Evolutionary conservation across 2,888 invertebrate species (phyloP).

Genomic region (Perizoma affinitatum): DNA sequence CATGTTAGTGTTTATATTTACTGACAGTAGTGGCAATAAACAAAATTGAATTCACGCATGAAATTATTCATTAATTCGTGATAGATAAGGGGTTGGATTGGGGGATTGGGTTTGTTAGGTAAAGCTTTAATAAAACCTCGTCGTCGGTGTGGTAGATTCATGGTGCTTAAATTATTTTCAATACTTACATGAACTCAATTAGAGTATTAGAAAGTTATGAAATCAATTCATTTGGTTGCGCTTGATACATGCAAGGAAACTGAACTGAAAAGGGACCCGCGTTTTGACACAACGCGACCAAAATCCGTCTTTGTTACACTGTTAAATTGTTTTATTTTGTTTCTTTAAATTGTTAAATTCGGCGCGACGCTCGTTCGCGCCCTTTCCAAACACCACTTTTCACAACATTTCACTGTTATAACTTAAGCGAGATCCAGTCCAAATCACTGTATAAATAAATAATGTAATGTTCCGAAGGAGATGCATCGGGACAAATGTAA

Average conservation of each 20-base stretch:
- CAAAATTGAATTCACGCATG: no score
- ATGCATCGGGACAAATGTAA: constrained; percentile 37
- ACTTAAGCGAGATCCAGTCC: constrained; percentile 27
- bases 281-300: constrained; percentile 35
- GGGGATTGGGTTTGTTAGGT: no score
- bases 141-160: no score
- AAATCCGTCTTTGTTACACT: constrained; percentile 52
- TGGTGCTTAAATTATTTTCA: not conserved
- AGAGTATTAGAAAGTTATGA: constrained; percentile 54
- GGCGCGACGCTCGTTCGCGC: constrained; percentile 71
- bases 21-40: no score
- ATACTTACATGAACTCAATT: constrained; percentile 75
- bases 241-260: constrained; percentile 43
- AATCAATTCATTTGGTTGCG: constrained; percentile 50
- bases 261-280: constrained; percentile 41
- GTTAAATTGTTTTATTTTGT: constrained; percentile 51
- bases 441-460: constrained; percentile 26
- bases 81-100: no score
- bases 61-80: no score
- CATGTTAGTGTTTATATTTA: no score
- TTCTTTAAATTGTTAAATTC: constrained; percentile 40
- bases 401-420: constrained; percentile 41
- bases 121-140: no score
- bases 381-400: constrained; percentile 67
- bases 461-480: constrained; percentile 24